Conservation (phyloP, 2,888 invertebrate genomes). For the Hydropsyche betteni region DNA sequence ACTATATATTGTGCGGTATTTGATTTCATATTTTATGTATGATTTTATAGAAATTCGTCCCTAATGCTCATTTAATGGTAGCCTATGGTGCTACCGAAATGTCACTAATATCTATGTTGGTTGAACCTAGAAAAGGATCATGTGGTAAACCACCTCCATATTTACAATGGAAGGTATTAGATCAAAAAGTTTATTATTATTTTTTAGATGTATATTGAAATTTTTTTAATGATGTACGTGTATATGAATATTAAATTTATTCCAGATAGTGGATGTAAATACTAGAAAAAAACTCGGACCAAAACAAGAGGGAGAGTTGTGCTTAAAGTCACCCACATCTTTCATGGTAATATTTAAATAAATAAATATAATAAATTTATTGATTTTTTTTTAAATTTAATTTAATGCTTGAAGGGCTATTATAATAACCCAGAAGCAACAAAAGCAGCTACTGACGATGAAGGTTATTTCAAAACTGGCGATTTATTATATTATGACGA, state of each 20-base stretch:
- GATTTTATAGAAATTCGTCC: not conserved
- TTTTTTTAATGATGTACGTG: not conserved
- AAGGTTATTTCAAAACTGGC: conserved; percentile 57
- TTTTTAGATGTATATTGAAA: not conserved
- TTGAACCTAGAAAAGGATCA: conserved; percentile 1
- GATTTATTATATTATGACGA: conserved; percentile 56
- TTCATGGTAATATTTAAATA: conserved; percentile 57
- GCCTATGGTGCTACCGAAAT: conserved; percentile 6
- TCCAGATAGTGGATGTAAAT: conserved; percentile 47
- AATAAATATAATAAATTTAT: too few species aligned
- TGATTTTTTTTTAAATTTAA: too few species aligned
- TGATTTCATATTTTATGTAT: not conserved
- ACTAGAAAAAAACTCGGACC: conserved; percentile 61
- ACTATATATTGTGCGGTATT: conserved; percentile 29
- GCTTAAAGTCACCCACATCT: conserved; percentile 62
- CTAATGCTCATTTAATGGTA: not conserved
- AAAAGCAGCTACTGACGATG: conserved; percentile 47
- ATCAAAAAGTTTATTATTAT: not conserved
- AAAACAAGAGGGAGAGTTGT: conserved; percentile 63
- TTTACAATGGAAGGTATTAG: conserved; percentile 6
- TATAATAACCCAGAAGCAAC: conserved; percentile 54
- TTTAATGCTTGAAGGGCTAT: conserved; percentile 51
- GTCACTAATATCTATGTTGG: not conserved
- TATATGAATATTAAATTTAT: not conserved
- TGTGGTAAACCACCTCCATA: not conserved